Evolutionary conservation across 2,797 vertebrate species (phyloP), one percentile per base, ranked within the genome.

Genomic region (Syndactyla subalaris): DNA sequence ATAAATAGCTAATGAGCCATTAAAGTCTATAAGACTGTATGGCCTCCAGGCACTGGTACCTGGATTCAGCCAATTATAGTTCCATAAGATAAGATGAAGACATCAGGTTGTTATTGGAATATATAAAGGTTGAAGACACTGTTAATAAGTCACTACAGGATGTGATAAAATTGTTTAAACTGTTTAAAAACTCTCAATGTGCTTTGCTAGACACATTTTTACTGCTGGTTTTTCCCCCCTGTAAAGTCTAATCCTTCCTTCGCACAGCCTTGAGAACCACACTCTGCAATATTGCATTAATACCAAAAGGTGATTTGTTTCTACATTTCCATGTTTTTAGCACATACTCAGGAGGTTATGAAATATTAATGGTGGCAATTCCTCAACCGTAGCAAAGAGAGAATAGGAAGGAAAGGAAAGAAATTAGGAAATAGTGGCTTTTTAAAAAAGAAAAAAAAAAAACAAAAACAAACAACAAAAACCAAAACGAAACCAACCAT

Each of bases 1-100:
- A 93, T 95, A 96, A 97, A 97, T 96, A 96, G 46, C 96, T 97
- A 97, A 97, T 96, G 93, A 97, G 85, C 92, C 96, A 94, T 97
- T 96, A 96, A 96, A 97, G 95, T 77, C 96, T 95, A 39, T 94
- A 94, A 96, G 93, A 92, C 45, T 88, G 65, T 57, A 36, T 49
- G 80, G 88, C 96, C 94, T 92, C 76, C 85, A 86, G 96, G 93
- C 93, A 79, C 51, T 46, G 77, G 75, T 51, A 93, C 90, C 95
- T 94, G 77, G 70, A 94, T 85, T 74, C 88, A 94, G 90, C 72
- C 95, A 95, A 95, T 95, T 97, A 93, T n/a, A 76, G 80, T 72
- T 83, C 79, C 67, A 57, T 92, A 95, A 89, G 95, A 94, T 90
- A 89, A 96, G 95, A 96, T 91, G 90, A 94, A 97, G 96, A 95